Percentiles rank a stretch among this genome's conserved stretches.
Conservation (phyloP, 2,797 vertebrate species). For the Lacerta agilis region DNA sequence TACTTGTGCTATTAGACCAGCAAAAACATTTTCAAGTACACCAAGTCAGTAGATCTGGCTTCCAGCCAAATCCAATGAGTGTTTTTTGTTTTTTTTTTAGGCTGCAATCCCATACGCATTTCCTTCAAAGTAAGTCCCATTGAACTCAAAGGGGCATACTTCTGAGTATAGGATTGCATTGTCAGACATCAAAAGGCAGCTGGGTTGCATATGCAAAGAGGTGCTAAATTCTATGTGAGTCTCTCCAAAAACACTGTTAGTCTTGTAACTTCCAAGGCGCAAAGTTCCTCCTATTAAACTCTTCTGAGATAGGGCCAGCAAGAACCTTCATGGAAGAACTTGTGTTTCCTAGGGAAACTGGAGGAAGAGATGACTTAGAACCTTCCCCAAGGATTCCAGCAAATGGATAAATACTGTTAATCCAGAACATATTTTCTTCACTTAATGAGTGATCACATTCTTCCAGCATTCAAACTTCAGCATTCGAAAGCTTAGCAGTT, state of each 20-base stretch:
- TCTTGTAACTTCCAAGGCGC: not conserved
- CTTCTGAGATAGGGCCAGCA: not conserved
- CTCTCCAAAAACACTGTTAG: slow-evolving; percentile 3
- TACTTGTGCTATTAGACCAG: slow-evolving; percentile 43
- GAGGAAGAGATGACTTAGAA: not conserved
- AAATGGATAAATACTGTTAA: not conserved
- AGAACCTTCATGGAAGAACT: not conserved
- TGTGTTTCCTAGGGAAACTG: not conserved
- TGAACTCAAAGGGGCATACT: not conserved
- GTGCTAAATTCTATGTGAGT: slow-evolving; percentile 36
- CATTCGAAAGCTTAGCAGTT: not conserved
- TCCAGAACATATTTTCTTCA: not conserved
- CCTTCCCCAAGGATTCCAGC: not conserved
- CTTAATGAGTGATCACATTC: not conserved
- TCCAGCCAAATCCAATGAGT: slow-evolving; percentile 59
- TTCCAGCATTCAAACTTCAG: not conserved
- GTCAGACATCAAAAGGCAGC: slow-evolving; percentile 48
- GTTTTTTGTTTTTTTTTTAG: slow-evolving; percentile 30
- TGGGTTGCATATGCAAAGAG: slow-evolving; percentile 62
- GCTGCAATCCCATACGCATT: too few species aligned
- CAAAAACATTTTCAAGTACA: slow-evolving; percentile 61
- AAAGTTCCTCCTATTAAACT: not conserved
- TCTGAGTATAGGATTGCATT: not conserved
- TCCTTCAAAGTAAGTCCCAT: too few species aligned
- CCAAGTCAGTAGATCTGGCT: slow-evolving; percentile 58